Percentiles rank a stretch among this genome's conserved stretches.
These are phyloP conservation scores for Pseudanteris insignis DNA, from an alignment of 2,888 invertebrate genomes.

Conservation along the genomic window DNA sequence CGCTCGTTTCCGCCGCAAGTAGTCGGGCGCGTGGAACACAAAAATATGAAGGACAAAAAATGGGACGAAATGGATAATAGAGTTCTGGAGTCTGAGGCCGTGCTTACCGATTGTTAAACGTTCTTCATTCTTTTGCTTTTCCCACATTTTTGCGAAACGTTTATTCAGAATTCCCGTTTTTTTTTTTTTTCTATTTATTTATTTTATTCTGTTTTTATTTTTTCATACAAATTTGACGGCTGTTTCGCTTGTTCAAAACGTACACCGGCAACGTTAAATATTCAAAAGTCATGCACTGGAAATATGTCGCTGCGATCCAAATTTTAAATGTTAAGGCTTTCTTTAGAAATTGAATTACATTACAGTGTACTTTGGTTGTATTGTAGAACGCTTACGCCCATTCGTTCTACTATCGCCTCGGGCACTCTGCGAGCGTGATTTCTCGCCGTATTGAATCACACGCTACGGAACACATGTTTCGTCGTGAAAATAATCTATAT, in stretches of 20 bases:
- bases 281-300: too few species aligned
- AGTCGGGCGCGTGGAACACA: conserved; percentile 5
- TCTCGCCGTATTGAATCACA: conserved; percentile 2
- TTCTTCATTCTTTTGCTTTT: too few species aligned
- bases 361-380: conserved; percentile 9
- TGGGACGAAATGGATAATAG: background rate
- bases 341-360: conserved; percentile 16
- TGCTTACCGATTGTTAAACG: too few species aligned
- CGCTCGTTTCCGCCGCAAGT: conserved; percentile 7
- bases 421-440: conserved; percentile 7
- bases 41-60: conserved; percentile 1
- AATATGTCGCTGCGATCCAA: too few species aligned
- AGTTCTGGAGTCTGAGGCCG: background rate
- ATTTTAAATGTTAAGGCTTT: conserved; percentile 7
- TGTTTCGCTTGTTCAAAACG: too few species aligned
- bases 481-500: background rate
- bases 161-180: background rate
- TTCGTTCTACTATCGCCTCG: conserved; percentile 5
- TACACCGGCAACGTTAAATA: too few species aligned
- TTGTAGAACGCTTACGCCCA: conserved; percentile 9
- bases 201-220: too few species aligned
- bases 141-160: background rate
- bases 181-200: too few species aligned
- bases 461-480: conserved; percentile 5
- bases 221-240: too few species aligned